These are phyloP conservation scores for Microctonus brassicae DNA, from an alignment of 2,888 invertebrate species.

Conservation along the genomic window DNA sequence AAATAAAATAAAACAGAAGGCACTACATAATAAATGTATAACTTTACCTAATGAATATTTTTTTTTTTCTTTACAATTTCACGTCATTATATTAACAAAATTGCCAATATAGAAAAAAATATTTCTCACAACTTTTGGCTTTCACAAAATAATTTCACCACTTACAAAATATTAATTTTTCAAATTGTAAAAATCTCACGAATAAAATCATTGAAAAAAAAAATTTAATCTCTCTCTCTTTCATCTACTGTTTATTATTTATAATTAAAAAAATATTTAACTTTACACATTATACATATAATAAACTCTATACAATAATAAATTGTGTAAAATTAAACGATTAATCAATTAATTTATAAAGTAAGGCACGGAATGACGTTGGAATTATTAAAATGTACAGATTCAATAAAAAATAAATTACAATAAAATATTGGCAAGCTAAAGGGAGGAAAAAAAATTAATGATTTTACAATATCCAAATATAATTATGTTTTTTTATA, in stretches of 20 bases:
- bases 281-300: slow-evolving; percentile 13
- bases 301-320: slow-evolving; percentile 13
- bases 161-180: not conserved
- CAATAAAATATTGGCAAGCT: no score
- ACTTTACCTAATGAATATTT: not conserved
- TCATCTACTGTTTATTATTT: not conserved
- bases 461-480: no score
- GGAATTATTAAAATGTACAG: slow-evolving; percentile 13
- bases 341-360: slow-evolving; percentile 14
- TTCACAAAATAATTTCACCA: not conserved
- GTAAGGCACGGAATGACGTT: slow-evolving; percentile 32
- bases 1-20: slow-evolving; percentile 11
- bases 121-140: not conserved
- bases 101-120: no score
- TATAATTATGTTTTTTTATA: no score
- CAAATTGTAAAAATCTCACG: not conserved
- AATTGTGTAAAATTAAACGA: slow-evolving; percentile 15
- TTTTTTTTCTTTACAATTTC: not conserved
- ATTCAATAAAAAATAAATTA: no score
- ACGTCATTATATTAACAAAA: no score
- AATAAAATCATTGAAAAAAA: not conserved
- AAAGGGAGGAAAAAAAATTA: not conserved
- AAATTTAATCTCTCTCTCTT: not conserved
- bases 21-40: not conserved
- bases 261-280: not conserved